Percentiles rank a stretch among this genome's conserved stretches.
These are phyloP conservation scores for Xylocampa areola DNA, from an alignment of 2,888 invertebrate genomes.

Conservation along the genomic window DNA sequence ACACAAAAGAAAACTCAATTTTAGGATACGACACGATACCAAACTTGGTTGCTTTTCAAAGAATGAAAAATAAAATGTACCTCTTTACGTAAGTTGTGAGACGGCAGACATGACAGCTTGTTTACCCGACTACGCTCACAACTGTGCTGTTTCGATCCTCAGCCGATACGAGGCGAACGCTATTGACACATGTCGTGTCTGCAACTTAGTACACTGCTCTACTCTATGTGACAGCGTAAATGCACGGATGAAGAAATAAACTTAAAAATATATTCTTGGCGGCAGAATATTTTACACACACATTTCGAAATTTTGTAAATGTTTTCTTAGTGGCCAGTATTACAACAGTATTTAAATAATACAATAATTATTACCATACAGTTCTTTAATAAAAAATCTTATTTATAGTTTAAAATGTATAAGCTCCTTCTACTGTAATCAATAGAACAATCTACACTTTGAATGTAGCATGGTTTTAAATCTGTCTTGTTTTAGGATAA, in stretches of 20 bases:
- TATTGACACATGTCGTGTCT: slow-evolving; percentile 54
- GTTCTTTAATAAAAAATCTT: no score
- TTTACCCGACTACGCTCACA: slow-evolving; percentile 32
- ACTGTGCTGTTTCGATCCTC: slow-evolving; percentile 33
- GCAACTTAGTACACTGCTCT: slow-evolving; percentile 16
- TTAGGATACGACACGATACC: slow-evolving; percentile 11
- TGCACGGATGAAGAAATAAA: slow-evolving; percentile 18
- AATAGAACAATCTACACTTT: no score
- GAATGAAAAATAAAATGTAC: slow-evolving; percentile 36
- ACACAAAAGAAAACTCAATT: slow-evolving; percentile 35
- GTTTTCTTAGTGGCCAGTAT: no score
- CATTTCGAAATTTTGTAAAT: no score
- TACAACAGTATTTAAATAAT: no score
- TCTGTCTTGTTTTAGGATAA: no score
- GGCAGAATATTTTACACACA: slow-evolving; percentile 17
- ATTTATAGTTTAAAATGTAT: no score
- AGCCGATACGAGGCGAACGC: slow-evolving; percentile 36
- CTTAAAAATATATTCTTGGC: slow-evolving; percentile 5
- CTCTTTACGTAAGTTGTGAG: slow-evolving; percentile 44
- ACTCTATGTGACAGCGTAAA: slow-evolving; percentile 15
- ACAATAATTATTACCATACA: no score
- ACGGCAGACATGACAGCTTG: slow-evolving; percentile 41
- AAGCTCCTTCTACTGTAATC: no score
- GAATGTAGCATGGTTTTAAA: no score
- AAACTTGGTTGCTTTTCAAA: slow-evolving; percentile 18